Evolutionary conservation across 2,888 invertebrate genomes (phyloP).

Genomic region (Tetragonula carbonaria): DNA sequence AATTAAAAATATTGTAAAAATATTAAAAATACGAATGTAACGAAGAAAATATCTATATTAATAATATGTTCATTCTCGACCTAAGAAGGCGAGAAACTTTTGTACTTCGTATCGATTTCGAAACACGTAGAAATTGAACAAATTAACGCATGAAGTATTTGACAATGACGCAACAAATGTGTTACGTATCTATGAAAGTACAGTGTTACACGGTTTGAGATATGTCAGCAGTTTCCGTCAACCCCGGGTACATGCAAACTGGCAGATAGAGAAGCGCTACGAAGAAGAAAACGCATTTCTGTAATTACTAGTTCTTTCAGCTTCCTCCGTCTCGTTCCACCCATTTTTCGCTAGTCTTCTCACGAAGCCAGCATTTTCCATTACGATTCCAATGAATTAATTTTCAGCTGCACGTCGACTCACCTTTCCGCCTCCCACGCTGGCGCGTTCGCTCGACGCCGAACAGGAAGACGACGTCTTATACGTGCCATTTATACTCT

Average conservation of each 20-base stretch:
- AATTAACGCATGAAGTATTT: neutral
- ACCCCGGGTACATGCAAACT: neutral
- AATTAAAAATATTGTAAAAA: neutral
- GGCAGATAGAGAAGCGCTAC: neutral
- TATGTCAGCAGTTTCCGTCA: neutral
- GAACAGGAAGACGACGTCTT: conserved; percentile 65
- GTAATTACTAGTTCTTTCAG: conserved; percentile 55
- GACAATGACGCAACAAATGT: no score
- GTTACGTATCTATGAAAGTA: neutral
- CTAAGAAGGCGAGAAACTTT: neutral
- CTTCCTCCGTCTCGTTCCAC: conserved; percentile 41
- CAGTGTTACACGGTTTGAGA: neutral
- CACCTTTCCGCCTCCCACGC: conserved; percentile 57
- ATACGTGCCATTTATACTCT: conserved; percentile 78
- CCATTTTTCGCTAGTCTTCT: conserved; percentile 70
- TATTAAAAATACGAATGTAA: neutral
- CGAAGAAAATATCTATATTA: neutral
- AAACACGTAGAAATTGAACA: neutral
- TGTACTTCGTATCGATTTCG: neutral
- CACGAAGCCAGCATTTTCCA: conserved; percentile 74
- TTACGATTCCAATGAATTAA: conserved; percentile 78
- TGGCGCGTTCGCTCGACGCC: conserved; percentile 49
- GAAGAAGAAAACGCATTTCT: conserved; percentile 63
- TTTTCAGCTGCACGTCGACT: conserved; percentile 72
- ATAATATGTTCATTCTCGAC: neutral